Conservation (phyloP, 2,888 invertebrate species). For the Calameuta idolon region DNA sequence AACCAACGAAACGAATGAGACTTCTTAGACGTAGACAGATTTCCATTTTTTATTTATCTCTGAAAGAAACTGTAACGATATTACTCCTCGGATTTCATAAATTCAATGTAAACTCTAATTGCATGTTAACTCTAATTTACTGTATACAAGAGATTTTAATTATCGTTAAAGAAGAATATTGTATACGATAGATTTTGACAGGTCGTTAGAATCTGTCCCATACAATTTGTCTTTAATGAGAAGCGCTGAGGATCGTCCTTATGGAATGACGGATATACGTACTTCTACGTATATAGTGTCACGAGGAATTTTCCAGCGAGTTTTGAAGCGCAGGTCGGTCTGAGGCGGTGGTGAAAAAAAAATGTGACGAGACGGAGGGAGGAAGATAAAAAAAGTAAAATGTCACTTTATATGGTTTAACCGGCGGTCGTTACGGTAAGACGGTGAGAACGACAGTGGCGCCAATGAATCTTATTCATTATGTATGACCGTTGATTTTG, state of each 20-base stretch:
- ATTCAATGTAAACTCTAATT: background rate
- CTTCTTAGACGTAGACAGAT: background rate
- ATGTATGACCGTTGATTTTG: conserved; percentile 23
- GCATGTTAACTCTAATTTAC: background rate
- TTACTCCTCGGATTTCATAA: background rate
- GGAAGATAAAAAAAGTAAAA: background rate
- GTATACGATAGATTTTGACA: background rate
- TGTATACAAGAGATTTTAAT: background rate
- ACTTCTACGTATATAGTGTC: background rate
- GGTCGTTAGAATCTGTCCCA: background rate
- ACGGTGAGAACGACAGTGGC: conserved; percentile 12
- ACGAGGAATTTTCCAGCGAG: background rate
- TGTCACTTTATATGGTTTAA: background rate
- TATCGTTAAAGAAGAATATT: background rate
- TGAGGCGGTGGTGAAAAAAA: background rate
- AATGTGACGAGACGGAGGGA: background rate
- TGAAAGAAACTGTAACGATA: background rate
- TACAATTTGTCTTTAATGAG: background rate
- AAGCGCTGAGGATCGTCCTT: background rate
- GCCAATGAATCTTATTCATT: conserved; percentile 32
- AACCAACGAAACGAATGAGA: background rate
- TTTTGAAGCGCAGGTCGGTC: background rate
- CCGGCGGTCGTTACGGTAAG: background rate
- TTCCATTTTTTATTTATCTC: background rate
- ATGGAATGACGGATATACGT: background rate